phyloP scores from a whole-genome alignment of 2,888 invertebrate genomes.

The Geophilus truncorum region DNA sequence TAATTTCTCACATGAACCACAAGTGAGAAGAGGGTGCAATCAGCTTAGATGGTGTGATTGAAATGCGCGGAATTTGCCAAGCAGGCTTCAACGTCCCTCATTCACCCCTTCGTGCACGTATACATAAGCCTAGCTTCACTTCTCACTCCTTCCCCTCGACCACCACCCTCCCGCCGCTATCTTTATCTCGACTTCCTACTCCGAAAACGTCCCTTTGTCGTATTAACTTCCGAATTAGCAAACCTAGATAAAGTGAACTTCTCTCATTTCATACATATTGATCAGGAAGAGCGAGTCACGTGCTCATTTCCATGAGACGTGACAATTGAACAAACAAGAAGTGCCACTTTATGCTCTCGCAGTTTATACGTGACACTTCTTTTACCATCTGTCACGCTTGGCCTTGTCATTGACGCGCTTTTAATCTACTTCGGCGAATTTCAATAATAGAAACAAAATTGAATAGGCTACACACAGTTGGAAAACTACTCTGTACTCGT shows the following conservation, averaged over 20 bases:
- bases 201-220: constrained; percentile 5
- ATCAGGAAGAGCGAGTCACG: background rate
- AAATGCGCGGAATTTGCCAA: constrained; percentile 17
- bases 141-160: background rate
- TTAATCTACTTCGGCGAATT: background rate
- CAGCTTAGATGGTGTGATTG: background rate
- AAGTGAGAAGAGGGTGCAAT: constrained; percentile 1
- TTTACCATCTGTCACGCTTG: constrained; percentile 2
- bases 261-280: constrained; percentile 27
- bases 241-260: constrained; percentile 18
- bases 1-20: constrained; percentile 1
- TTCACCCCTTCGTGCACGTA: background rate
- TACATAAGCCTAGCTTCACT: background rate
- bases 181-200: background rate
- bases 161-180: background rate
- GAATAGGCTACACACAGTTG: no score
- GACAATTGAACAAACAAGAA: constrained; percentile 23
- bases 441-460: background rate
- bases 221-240: background rate
- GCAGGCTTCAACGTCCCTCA: background rate
- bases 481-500: no score
- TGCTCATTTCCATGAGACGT: constrained; percentile 25
- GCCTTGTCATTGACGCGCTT: background rate
- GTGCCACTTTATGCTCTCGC: background rate
- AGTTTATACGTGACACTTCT: constrained; percentile 16